Conservation (phyloP, 2,113 vertebrate genomes). For the Telmatochromis sp. region DNA sequence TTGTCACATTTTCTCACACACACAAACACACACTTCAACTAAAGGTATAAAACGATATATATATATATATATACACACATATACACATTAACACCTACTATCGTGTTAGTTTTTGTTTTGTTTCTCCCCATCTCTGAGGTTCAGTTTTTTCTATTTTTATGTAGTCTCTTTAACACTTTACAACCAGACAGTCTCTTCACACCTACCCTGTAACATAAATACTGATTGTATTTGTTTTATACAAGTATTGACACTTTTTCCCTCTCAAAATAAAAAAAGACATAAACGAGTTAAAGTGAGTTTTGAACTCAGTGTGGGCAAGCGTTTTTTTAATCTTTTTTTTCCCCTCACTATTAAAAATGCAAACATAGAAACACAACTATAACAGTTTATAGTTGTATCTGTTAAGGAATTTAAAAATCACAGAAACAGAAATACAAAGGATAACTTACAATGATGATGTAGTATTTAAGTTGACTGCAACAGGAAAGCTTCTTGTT, state of each 20-base stretch:
- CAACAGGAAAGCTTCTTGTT: constrained; percentile 58
- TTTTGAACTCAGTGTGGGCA: neutral
- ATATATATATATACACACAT: neutral
- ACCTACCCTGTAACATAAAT: neutral
- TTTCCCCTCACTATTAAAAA: neutral
- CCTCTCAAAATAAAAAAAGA: neutral
- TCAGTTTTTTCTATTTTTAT: neutral
- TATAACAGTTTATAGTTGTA: neutral
- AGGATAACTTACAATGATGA: constrained; percentile 72
- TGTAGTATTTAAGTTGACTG: constrained; percentile 66
- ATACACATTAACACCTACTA: neutral
- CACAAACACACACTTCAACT: neutral
- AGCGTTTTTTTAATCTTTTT: fast-evolving
- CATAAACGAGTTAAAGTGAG: neutral
- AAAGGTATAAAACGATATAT: neutral
- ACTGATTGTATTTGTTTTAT: neutral
- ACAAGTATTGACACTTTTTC: neutral
- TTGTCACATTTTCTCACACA: neutral
- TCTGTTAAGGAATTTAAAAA: neutral
- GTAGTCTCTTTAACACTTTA: neutral
- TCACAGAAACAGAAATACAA: neutral
- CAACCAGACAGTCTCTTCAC: neutral
- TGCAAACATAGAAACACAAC: fast-evolving
- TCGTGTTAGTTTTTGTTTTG: neutral
- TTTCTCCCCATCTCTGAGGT: neutral